phyloP scores from a whole-genome alignment of 1,140 invertebrate species.

The Globodera ellingtonae region DNA sequence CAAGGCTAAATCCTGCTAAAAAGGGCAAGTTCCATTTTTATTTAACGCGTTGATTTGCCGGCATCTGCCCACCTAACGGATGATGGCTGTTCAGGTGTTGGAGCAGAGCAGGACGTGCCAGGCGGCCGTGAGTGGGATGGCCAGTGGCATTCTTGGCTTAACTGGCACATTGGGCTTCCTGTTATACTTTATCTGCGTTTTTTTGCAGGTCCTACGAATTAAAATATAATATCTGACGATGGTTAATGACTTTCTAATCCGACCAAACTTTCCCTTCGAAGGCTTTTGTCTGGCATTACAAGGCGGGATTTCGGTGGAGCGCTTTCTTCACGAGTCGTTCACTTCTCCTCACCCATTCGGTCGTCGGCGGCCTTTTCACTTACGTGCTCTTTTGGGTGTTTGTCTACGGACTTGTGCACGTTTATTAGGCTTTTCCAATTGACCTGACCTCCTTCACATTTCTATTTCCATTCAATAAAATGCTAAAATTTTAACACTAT shows the following conservation, averaged over 20 bases:
- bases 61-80: neutral
- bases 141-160: conserved; percentile 46
- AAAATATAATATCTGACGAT: too few relatives aligned
- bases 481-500: too few relatives aligned
- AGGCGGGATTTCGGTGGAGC: conserved; percentile 48
- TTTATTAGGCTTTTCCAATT: conserved; percentile 56
- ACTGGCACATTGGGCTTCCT: conserved; percentile 50
- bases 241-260: too few relatives aligned
- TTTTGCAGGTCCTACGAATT: conserved; percentile 37
- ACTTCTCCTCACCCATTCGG: conserved; percentile 53
- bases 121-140: conserved; percentile 45
- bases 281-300: conserved; percentile 49
- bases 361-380: conserved; percentile 66
- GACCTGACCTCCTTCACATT: neutral
- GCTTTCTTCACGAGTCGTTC: conserved; percentile 41
- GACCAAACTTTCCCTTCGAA: conserved; percentile 6
- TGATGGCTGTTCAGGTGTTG: conserved; percentile 24
- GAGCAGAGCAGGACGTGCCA: conserved; percentile 44
- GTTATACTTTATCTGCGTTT: conserved; percentile 48
- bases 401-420: conserved; percentile 67
- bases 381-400: conserved; percentile 68
- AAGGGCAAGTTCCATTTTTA: too few relatives aligned
- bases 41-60: too few relatives aligned
- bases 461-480: neutral
- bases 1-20: too few relatives aligned